Conservation (phyloP, 2,888 invertebrate genomes). For the Agrochola lota region DNA sequence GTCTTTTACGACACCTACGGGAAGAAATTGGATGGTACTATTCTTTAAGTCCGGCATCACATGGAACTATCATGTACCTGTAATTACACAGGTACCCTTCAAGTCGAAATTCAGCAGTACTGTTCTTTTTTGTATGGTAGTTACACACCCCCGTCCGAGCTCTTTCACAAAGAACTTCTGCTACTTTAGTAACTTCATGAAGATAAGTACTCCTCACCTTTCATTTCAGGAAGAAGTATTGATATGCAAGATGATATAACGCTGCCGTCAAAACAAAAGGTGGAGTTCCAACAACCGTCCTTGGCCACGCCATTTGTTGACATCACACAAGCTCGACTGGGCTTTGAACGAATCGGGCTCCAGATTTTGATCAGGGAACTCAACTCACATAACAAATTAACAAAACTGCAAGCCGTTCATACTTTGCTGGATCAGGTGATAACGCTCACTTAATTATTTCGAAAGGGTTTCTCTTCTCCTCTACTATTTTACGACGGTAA, state of each 20-base stretch:
- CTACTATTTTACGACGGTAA: not conserved
- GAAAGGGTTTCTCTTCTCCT: not conserved
- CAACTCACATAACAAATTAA: conserved; percentile 77
- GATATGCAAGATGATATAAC: not conserved
- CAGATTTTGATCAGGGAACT: conserved; percentile 80
- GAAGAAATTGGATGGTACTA: no score
- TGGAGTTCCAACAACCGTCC: conserved; percentile 85
- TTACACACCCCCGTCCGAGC: not conserved
- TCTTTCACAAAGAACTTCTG: not conserved
- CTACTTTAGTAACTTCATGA: not conserved
- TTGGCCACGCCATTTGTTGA: conserved; percentile 83
- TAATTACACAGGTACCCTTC: not conserved
- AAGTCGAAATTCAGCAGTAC: not conserved
- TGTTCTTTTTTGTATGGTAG: not conserved
- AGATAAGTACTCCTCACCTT: not conserved
- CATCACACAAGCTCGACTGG: conserved; percentile 78
- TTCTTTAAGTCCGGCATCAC: no score
- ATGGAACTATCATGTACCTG: not conserved
- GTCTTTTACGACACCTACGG: no score
- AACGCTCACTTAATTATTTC: not conserved
- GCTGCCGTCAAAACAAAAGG: conserved; percentile 74
- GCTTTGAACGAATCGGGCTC: conserved; percentile 83
- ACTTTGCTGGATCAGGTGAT: conserved; percentile 82
- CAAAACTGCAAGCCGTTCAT: conserved; percentile 84
- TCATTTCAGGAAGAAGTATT: conserved; percentile 6